A percentile compares a stretch with the other conserved stretches of the same genome.
These are phyloP conservation scores for Hecatera dysodea DNA, from an alignment of 2,888 invertebrate species.

Conservation along the genomic window DNA sequence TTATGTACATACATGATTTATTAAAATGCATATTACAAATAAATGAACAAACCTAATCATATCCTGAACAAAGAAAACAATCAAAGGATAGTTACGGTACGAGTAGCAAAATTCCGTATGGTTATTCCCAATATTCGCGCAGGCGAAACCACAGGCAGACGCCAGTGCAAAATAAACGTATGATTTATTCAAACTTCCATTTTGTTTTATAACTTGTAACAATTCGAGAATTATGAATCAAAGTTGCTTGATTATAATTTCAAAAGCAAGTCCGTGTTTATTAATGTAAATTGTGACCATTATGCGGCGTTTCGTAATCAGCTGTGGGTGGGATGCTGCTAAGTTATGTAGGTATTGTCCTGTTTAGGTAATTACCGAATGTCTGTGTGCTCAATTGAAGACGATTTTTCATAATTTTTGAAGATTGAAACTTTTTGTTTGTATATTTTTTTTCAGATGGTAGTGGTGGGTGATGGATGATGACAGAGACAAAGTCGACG, in stretches of 20 bases:
- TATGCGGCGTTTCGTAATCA: constrained; percentile 56
- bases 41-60: too few species aligned
- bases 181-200: constrained; percentile 69
- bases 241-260: constrained; percentile 64
- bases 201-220: constrained; percentile 58
- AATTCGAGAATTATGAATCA: constrained; percentile 57
- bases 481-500: too few species aligned
- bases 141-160: not conserved
- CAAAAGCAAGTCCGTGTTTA: constrained; percentile 56
- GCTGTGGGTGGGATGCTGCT: constrained; percentile 16
- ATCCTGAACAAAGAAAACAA: too few species aligned
- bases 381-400: not conserved
- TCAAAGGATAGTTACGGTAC: too few species aligned
- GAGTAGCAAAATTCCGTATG: too few species aligned
- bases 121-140: too few species aligned
- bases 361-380: not conserved
- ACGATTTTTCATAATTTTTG: too few species aligned
- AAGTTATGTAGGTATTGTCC: constrained; percentile 13
- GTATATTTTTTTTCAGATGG: too few species aligned
- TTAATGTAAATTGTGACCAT: constrained; percentile 58
- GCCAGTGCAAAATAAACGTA: constrained; percentile 62
- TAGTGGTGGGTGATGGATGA: too few species aligned
- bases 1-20: too few species aligned
- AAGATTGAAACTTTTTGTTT: too few species aligned
- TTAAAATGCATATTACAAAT: too few species aligned